Conservation (phyloP, 2,888 invertebrate genomes). For the Shargacucullia verbasci region DNA sequence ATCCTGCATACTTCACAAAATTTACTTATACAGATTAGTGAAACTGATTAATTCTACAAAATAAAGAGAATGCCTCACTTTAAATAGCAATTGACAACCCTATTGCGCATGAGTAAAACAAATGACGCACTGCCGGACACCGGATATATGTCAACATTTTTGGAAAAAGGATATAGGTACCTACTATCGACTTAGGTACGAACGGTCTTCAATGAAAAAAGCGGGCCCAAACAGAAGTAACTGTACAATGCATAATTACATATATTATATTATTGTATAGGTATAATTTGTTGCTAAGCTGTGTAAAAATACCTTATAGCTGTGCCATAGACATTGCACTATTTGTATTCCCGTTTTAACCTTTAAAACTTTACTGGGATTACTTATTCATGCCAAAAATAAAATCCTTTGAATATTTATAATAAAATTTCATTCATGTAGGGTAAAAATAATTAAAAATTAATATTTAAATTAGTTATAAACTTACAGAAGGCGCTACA, state of each 20-base stretch:
- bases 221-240: conserved; percentile 16
- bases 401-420: conserved; percentile 1
- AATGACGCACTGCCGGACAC: conserved; percentile 63
- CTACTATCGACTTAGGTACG: conserved; percentile 17
- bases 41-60: too few relatives aligned
- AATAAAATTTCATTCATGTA: neutral
- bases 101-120: conserved; percentile 25
- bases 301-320: too few relatives aligned
- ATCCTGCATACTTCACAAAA: too few relatives aligned
- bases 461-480: conserved; percentile 32
- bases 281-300: too few relatives aligned
- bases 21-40: too few relatives aligned
- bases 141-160: conserved; percentile 66
- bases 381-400: neutral
- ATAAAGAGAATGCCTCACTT: conserved; percentile 10
- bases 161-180: conserved; percentile 66
- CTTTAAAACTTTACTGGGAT: too few relatives aligned
- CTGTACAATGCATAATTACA: conserved; percentile 23
- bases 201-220: conserved; percentile 19
- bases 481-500: conserved; percentile 8
- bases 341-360: too few relatives aligned
- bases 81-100: conserved; percentile 21
- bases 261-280: too few relatives aligned
- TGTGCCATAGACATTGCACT: too few relatives aligned
- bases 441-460: neutral